A percentile compares a stretch with the other conserved stretches of the same genome.
Evolutionary conservation across 2,797 vertebrate species (phyloP).

Genomic region (Myripristis murdjan): DNA sequence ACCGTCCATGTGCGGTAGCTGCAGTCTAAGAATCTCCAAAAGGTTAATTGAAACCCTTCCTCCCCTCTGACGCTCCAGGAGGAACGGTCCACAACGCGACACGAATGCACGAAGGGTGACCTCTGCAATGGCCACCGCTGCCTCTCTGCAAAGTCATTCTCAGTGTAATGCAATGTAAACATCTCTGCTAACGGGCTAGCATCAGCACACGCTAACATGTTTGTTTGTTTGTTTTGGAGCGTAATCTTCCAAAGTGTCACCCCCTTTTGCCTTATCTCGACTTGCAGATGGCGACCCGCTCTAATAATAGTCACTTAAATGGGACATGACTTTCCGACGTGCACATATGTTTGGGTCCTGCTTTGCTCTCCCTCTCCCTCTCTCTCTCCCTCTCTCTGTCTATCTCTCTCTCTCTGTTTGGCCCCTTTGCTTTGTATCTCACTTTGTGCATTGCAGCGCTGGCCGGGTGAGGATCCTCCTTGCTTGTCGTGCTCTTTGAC

Average conservation of each 20-base stretch:
- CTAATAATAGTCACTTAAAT: conserved; percentile 76
- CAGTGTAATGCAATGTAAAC: conserved; percentile 21
- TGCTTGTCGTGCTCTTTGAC: conserved; percentile 43
- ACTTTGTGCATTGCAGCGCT: conserved; percentile 14
- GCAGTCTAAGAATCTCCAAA: no score
- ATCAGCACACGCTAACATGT: conserved; percentile 54
- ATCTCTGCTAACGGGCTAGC: conserved; percentile 37
- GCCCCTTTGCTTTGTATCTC: conserved; percentile 48
- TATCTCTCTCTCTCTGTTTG: no score
- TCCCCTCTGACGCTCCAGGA: not conserved
- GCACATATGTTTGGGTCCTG: conserved; percentile 63
- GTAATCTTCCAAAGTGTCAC: conserved; percentile 28
- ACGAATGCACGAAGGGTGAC: not conserved
- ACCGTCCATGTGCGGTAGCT: no score
- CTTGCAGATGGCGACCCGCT: conserved; percentile 72
- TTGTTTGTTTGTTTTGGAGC: conserved; percentile 57
- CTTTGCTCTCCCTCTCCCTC: conserved; percentile 20
- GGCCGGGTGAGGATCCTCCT: conserved; percentile 40
- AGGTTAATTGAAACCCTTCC: no score
- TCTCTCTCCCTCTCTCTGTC: conserved; percentile 18
- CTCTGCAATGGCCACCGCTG: not conserved
- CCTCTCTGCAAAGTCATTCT: not conserved
- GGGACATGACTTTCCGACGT: conserved; percentile 71
- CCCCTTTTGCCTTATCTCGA: conserved; percentile 43
- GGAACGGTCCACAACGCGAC: not conserved